These are phyloP conservation scores for Pantherophis guttatus DNA, from an alignment of 2,113 vertebrate species.

Conservation along the genomic window DNA sequence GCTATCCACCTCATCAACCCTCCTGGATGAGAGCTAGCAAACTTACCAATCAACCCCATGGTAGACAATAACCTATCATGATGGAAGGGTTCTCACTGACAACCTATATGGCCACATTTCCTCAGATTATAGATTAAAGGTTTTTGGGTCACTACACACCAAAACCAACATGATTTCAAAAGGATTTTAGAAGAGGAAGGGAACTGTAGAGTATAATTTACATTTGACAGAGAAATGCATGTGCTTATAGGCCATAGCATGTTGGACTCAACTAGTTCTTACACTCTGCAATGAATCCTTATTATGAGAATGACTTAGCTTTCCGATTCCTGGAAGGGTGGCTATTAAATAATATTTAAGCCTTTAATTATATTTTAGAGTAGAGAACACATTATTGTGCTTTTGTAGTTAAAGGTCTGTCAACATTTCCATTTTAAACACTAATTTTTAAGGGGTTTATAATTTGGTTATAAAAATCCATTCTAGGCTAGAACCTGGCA, in stretches of 20 bases:
- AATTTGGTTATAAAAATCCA: conserved; percentile 67
- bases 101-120: neutral
- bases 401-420: conserved; percentile 68
- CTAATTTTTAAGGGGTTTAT: conserved; percentile 64
- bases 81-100: neutral
- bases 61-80: neutral
- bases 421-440: conserved; percentile 61
- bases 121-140: neutral
- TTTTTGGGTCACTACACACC: neutral
- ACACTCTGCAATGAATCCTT: conserved; percentile 34
- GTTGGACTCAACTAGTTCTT: neutral
- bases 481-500: conserved; percentile 64
- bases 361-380: conserved; percentile 66
- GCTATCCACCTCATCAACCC: neutral
- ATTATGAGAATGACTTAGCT: conserved; percentile 45
- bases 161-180: neutral
- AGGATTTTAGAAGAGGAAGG: neutral
- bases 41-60: neutral
- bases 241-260: neutral
- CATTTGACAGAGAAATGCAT: conserved; percentile 18
- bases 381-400: conserved; percentile 36
- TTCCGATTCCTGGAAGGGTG: conserved; percentile 56
- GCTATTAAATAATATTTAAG: conserved; percentile 64
- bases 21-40: neutral
- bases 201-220: neutral